A percentile compares a stretch with the other conserved stretches of the same genome.
These are phyloP conservation scores for Cardiocondyla obscurior DNA, from an alignment of 1,140 invertebrate genomes.

Conservation along the genomic window DNA sequence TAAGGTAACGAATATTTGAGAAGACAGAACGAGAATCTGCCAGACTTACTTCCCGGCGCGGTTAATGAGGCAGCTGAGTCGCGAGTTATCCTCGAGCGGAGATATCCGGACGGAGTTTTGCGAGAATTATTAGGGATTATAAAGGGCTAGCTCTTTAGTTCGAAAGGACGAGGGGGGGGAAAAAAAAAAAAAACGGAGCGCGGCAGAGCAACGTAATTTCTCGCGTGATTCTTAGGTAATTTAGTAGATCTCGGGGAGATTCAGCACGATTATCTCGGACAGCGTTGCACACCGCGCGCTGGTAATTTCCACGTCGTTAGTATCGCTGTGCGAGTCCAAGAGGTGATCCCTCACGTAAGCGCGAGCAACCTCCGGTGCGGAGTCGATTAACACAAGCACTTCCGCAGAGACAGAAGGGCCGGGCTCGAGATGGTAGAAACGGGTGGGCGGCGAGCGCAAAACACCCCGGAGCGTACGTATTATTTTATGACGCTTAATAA, in stretches of 20 bases:
- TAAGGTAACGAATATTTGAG: slow-evolving; percentile 19
- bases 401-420: not conserved
- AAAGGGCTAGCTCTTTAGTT: not conserved
- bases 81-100: not conserved
- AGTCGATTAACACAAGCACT: slow-evolving; percentile 30
- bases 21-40: not conserved
- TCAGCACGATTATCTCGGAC: slow-evolving; percentile 10
- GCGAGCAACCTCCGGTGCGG: not conserved
- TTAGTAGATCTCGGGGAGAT: not conserved
- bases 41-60: not conserved
- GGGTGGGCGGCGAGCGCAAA: not conserved
- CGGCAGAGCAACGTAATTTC: not conserved
- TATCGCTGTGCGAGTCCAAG: slow-evolving; percentile 33
- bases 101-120: not conserved
- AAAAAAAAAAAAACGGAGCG: not conserved
- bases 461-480: not conserved
- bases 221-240: not conserved
- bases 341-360: not conserved
- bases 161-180: too few species aligned
- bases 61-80: slow-evolving; percentile 5
- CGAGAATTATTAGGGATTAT: not conserved
- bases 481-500: slow-evolving; percentile 6
- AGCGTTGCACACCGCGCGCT: not conserved
- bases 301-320: slow-evolving; percentile 47
- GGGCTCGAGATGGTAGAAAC: not conserved